Evolutionary conservation across 2,113 vertebrate species (phyloP).

Genomic region (Galeopterus variegatus): DNA sequence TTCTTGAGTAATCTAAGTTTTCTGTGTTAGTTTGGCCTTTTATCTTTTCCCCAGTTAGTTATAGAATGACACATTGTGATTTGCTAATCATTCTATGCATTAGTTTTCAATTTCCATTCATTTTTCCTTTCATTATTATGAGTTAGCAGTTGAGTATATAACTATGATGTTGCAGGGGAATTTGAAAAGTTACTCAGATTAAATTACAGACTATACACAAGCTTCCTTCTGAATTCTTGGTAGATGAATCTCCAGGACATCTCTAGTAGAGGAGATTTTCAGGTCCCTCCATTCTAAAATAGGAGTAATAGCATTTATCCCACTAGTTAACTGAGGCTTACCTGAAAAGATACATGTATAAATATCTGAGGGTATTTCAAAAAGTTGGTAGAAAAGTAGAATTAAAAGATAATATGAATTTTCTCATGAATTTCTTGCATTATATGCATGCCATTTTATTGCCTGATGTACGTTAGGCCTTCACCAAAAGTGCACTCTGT

Average conservation of each 20-base stretch:
- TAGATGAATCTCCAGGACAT: not conserved
- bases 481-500: not conserved
- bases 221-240: not conserved
- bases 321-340: not conserved
- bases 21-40: not conserved
- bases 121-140: not conserved
- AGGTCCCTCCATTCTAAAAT: not conserved
- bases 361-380: not conserved
- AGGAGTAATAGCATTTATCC: not conserved
- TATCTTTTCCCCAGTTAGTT: not conserved
- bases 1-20: constrained; percentile 40
- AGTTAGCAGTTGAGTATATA: not conserved
- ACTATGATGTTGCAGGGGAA: not conserved
- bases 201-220: not conserved
- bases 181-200: not conserved
- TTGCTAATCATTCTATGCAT: not conserved
- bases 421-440: too few relatives aligned
- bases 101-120: not conserved
- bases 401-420: too few relatives aligned
- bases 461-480: not conserved
- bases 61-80: not conserved
- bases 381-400: too few relatives aligned
- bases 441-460: not conserved
- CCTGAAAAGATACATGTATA: not conserved
- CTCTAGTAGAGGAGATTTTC: not conserved